Evolutionary conservation across 2,888 invertebrate genomes (phyloP).

Genomic region (Gnatocerus cornutus): DNA sequence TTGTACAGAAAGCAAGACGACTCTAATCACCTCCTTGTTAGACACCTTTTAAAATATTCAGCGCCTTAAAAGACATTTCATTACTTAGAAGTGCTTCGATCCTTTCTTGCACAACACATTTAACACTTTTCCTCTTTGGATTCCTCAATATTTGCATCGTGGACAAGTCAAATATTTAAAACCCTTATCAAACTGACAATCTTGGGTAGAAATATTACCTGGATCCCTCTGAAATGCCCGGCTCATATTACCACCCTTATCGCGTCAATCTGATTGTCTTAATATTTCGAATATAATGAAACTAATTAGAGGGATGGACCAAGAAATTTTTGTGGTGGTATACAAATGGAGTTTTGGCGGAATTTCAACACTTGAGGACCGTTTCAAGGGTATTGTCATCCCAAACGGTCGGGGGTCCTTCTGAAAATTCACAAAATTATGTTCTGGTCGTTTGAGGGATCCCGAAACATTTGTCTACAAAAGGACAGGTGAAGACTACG

Average conservation of each 20-base stretch:
- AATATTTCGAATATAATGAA: conserved; percentile 11
- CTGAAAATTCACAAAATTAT: conserved; percentile 55
- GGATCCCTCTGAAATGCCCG: conserved; percentile 11
- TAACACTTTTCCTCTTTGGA: conserved; percentile 1
- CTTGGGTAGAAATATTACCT: conserved; percentile 28
- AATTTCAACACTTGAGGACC: conserved; percentile 45
- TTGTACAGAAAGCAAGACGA: conserved; percentile 21
- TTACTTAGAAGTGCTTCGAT: conserved; percentile 24
- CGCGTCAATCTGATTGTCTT: conserved; percentile 21
- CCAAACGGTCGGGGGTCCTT: conserved; percentile 53
- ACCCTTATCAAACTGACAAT: conserved; percentile 23
- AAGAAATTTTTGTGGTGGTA: conserved; percentile 11
- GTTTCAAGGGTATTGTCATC: conserved; percentile 52
- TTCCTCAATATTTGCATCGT: conserved; percentile 31
- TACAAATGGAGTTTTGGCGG: conserved; percentile 5
- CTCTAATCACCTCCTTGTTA: conserved; percentile 32
- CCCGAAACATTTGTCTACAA: conserved; percentile 54
- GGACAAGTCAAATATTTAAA: conserved; percentile 29
- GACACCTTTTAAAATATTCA: conserved; percentile 41
- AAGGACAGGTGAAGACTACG: conserved; percentile 48
- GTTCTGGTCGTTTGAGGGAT: conserved; percentile 50
- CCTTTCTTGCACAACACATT: neutral
- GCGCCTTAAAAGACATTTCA: conserved; percentile 19
- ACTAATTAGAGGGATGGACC: conserved; percentile 19
- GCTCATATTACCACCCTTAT: conserved; percentile 38